These are phyloP conservation scores for Myiozetetes cayanensis DNA, from an alignment of 2,113 vertebrate genomes.

Conservation along the genomic window DNA sequence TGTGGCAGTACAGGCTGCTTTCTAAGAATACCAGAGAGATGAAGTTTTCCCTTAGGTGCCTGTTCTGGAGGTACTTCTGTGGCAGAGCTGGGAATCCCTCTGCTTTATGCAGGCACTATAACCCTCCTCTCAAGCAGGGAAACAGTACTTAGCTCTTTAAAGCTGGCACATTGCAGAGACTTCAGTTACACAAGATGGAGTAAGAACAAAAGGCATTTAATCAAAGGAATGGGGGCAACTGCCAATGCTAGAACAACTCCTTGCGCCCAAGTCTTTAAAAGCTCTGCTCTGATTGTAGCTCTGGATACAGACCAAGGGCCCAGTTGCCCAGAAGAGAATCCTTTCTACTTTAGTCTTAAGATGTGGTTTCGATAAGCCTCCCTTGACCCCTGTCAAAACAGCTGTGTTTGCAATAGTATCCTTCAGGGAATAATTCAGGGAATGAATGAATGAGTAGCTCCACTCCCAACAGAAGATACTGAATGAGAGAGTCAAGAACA, in stretches of 20 bases:
- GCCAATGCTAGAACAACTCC: not conserved
- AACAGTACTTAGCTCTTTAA: not conserved
- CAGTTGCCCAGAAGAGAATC: not conserved
- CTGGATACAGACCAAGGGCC: not conserved
- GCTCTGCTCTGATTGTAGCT: not conserved
- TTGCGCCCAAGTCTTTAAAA: not conserved
- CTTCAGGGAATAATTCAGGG: not conserved
- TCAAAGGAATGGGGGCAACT: not conserved
- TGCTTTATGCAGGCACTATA: not conserved
- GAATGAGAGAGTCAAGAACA: not conserved
- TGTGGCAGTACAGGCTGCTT: not conserved
- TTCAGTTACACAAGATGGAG: not conserved
- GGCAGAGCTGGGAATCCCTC: not conserved
- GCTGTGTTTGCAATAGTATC: not conserved
- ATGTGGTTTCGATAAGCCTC: not conserved
- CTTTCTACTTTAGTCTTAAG: not conserved
- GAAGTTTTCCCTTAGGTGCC: not conserved
- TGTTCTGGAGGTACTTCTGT: not conserved
- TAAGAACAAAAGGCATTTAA: slow-evolving; percentile 44
- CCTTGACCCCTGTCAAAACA: not conserved
- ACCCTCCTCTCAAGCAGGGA: not conserved
- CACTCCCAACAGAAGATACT: not conserved
- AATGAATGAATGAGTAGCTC: not conserved
- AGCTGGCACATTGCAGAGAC: not conserved
- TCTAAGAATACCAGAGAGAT: not conserved